These are phyloP conservation scores for Catharus bicknelli DNA, from an alignment of 2,113 vertebrate genomes.

Conservation along the genomic window DNA sequence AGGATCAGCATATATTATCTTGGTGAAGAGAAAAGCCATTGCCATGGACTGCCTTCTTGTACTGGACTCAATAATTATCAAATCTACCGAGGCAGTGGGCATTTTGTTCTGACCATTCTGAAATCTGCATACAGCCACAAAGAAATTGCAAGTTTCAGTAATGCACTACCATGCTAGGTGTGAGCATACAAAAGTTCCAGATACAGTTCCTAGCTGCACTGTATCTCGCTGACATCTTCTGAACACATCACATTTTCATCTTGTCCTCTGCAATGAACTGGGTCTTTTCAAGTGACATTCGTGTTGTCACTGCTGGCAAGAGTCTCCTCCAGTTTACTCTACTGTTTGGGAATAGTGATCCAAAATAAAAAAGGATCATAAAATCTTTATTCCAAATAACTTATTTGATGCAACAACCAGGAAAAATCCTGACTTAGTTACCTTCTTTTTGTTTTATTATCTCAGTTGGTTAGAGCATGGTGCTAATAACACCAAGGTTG, in stretches of 20 bases:
- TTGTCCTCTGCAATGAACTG: background rate
- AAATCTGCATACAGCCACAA: background rate
- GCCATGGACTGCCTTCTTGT: background rate
- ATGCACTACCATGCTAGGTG: background rate
- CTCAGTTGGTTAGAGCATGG: background rate
- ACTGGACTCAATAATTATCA: background rate
- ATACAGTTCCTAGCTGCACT: background rate
- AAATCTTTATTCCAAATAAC: background rate
- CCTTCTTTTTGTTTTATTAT: background rate
- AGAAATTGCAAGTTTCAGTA: background rate
- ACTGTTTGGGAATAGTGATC: background rate
- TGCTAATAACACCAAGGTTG: background rate
- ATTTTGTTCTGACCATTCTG: background rate
- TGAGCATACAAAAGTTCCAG: background rate
- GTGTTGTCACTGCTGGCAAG: background rate
- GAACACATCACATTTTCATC: background rate
- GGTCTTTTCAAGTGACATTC: background rate
- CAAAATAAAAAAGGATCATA: background rate
- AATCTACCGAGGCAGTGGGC: background rate
- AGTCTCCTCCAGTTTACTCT: background rate
- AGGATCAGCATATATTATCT: background rate
- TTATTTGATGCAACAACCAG: background rate
- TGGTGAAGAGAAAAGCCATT: background rate
- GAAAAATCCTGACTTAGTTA: background rate
- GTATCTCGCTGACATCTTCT: background rate